Conservation (phyloP, 2,797 vertebrate genomes). For the Podarcis lilfordi region DNA sequence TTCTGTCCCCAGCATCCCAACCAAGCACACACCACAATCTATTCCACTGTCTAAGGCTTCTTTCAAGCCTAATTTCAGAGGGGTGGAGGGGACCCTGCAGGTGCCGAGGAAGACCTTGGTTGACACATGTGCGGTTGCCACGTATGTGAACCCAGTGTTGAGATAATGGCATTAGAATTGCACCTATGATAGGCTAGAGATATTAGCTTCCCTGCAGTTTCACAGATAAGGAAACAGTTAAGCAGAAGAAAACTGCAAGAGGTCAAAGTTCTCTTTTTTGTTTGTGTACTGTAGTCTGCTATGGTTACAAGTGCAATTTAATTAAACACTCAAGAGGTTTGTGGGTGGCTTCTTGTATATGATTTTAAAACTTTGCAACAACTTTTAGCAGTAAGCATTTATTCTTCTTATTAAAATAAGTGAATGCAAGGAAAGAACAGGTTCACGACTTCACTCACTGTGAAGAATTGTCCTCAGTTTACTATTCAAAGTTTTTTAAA, state of each 20-base stretch:
- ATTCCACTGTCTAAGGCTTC: too few species aligned
- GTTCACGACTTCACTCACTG: background rate
- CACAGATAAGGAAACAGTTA: background rate
- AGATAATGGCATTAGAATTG: background rate
- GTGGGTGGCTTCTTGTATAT: background rate
- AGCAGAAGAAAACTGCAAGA: background rate
- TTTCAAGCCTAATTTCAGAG: too few species aligned
- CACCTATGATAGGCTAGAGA: background rate
- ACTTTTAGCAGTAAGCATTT: background rate
- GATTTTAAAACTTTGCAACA: background rate
- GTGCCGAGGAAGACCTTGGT: too few species aligned
- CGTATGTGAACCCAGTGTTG: too few species aligned
- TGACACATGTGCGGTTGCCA: too few species aligned
- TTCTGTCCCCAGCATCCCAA: too few species aligned
- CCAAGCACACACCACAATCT: too few species aligned
- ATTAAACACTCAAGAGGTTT: background rate
- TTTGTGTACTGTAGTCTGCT: constrained; percentile 7
- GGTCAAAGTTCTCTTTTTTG: constrained; percentile 9
- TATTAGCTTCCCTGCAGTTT: constrained; percentile 14
- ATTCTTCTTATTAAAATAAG: background rate
- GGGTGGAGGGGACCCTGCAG: too few species aligned
- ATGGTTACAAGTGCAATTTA: background rate
- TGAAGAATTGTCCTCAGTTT: background rate
- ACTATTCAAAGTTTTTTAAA: background rate
- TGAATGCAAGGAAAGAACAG: background rate